A percentile compares a stretch with the other conserved stretches of the same genome.
Conservation (phyloP, 1,140 invertebrate species). For the Wasmannia auropunctata region DNA sequence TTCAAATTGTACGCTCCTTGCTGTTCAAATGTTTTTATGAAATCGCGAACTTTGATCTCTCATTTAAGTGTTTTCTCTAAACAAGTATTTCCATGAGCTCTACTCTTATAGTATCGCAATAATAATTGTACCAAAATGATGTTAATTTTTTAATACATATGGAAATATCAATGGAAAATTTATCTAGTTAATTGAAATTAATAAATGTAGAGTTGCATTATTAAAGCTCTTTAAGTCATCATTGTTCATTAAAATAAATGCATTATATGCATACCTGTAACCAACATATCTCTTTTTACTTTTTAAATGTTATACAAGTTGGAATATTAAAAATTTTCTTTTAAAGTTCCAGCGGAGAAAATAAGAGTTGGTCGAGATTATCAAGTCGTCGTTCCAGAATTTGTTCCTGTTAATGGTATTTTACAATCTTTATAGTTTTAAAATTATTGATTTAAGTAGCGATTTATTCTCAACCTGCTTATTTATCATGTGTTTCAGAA, state of each 20-base stretch:
- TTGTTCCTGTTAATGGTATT: slow-evolving; percentile 87
- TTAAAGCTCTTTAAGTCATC: background rate
- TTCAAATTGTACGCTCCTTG: slow-evolving; percentile 74
- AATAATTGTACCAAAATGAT: background rate
- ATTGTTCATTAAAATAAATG: background rate
- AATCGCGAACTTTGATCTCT: background rate
- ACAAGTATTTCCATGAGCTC: too few species aligned
- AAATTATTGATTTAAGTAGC: background rate
- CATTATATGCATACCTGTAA: background rate
- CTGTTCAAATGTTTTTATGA: slow-evolving; percentile 44
- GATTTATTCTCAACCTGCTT: background rate
- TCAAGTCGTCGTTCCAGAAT: slow-evolving; percentile 95
- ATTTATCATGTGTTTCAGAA: slow-evolving; percentile 74
- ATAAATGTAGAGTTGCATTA: background rate
- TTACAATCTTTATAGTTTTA: slow-evolving; percentile 29
- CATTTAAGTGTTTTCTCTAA: background rate
- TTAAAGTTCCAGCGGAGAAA: slow-evolving; percentile 92
- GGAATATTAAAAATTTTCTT: slow-evolving; percentile 37
- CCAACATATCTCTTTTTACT: background rate
- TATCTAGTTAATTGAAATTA: background rate
- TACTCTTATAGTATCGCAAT: background rate
- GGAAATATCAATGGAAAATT: background rate
- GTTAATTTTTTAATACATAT: background rate
- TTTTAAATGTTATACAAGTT: background rate
- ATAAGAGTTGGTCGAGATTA: slow-evolving; percentile 97